Evolutionary conservation across 2,888 invertebrate genomes (phyloP).

Genomic region (Seira sanloemensis): DNA sequence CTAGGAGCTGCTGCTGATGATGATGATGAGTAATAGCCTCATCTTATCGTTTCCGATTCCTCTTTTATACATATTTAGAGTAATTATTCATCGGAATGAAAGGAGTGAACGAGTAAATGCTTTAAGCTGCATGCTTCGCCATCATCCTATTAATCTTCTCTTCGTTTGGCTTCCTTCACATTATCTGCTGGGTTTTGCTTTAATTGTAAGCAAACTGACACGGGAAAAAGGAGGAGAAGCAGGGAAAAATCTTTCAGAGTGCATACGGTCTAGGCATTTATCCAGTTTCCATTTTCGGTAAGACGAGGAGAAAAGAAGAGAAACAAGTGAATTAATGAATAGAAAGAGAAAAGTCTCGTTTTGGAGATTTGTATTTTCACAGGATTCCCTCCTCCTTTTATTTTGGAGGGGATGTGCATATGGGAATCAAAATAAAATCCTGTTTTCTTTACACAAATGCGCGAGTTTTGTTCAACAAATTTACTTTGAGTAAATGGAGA

Average conservation of each 20-base stretch:
- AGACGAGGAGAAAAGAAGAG: not conserved
- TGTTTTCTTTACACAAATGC: not conserved
- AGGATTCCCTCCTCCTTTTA: not conserved
- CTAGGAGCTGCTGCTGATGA: not conserved
- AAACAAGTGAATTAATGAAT: conserved; percentile 35
- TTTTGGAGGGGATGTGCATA: not conserved
- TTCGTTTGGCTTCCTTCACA: not conserved
- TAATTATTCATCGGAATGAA: conserved; percentile 57
- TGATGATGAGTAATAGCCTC: conserved; percentile 54
- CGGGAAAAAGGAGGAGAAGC: not conserved
- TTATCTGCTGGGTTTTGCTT: conserved; percentile 18
- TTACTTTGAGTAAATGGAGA: not conserved
- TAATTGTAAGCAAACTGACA: conserved; percentile 33
- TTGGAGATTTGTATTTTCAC: not conserved
- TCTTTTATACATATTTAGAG: conserved; percentile 37
- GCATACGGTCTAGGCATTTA: conserved; percentile 13
- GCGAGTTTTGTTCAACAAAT: not conserved
- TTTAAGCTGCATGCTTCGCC: not conserved
- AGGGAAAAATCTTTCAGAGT: not conserved
- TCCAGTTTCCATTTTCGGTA: conserved; percentile 47
- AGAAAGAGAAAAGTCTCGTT: conserved; percentile 9
- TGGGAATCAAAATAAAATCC: too few species aligned
- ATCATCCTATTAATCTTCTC: not conserved
- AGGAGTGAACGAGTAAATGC: not conserved
- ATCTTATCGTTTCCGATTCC: conserved; percentile 53